A percentile compares a stretch with the other conserved stretches of the same genome.
Conservation (phyloP, 1,140 invertebrate species). For the Aphaenogaster rudis region DNA sequence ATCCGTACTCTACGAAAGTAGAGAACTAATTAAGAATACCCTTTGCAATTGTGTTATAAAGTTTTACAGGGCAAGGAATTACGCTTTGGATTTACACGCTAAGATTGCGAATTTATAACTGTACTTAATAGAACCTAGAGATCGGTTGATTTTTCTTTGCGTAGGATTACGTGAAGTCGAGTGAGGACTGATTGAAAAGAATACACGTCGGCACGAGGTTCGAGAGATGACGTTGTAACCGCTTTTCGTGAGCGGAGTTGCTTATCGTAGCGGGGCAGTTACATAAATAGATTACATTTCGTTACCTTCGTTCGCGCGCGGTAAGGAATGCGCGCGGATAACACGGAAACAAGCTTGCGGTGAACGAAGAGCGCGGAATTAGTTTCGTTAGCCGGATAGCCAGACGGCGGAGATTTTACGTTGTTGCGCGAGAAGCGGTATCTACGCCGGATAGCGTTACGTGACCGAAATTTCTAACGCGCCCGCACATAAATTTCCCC, state of each 20-base stretch:
- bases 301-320: conserved; percentile 34
- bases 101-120: not conserved
- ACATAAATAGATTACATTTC: conserved; percentile 71
- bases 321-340: conserved; percentile 28
- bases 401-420: conserved; percentile 69
- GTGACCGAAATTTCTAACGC: conserved; percentile 71
- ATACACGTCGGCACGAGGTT: not conserved
- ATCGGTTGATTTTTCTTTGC: not conserved
- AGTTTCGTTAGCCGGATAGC: conserved; percentile 65
- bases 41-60: conserved; percentile 1
- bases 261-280: conserved; percentile 16
- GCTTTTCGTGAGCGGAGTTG: not conserved
- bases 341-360: conserved; percentile 60
- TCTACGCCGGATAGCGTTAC: conserved; percentile 67
- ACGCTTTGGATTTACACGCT: not conserved
- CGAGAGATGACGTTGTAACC: not conserved
- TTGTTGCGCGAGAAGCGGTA: conserved; percentile 63
- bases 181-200: not conserved
- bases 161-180: not conserved
- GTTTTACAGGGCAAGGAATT: conserved; percentile 3
- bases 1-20: not conserved
- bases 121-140: not conserved
- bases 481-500: conserved; percentile 66
- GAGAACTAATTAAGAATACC: not conserved
- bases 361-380: conserved; percentile 62